phyloP scores from a whole-genome alignment of 2,888 invertebrate genomes.

The Polia nebulosa region DNA sequence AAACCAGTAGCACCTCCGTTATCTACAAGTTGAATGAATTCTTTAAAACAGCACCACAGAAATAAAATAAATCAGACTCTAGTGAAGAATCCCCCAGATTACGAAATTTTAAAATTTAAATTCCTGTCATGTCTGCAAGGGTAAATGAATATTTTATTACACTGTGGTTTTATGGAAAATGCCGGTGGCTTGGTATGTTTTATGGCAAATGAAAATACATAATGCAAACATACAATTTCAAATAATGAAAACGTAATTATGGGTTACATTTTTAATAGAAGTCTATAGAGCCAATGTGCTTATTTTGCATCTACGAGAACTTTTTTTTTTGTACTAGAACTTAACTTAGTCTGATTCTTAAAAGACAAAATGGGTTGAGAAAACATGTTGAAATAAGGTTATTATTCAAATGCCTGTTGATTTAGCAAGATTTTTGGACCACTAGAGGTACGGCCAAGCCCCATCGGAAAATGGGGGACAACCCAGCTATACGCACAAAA shows the following conservation, averaged over 20 bases:
- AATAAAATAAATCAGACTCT: slow-evolving; percentile 23
- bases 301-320: background rate
- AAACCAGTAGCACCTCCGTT: background rate
- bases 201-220: slow-evolving; percentile 20
- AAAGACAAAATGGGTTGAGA: too few species aligned
- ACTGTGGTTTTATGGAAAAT: slow-evolving; percentile 38
- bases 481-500: too few species aligned
- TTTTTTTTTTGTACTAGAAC: too few species aligned
- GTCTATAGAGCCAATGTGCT: too few species aligned
- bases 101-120: slow-evolving; percentile 54
- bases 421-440: too few species aligned
- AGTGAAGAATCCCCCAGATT: slow-evolving; percentile 25
- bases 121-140: slow-evolving; percentile 37
- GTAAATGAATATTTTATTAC: slow-evolving; percentile 55
- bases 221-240: slow-evolving; percentile 4
- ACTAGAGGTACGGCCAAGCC: too few species aligned
- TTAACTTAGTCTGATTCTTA: too few species aligned
- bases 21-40: background rate
- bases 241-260: slow-evolving; percentile 16
- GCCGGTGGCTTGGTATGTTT: slow-evolving; percentile 23
- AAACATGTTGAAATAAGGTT: too few species aligned
- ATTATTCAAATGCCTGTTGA: too few species aligned
- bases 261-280: slow-evolving; percentile 1
- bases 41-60: slow-evolving; percentile 20
- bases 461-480: too few species aligned